A percentile compares a stretch with the other conserved stretches of the same genome.
phyloP scores from a whole-genome alignment of 2,797 vertebrate genomes.

The Malurus leucopterus region DNA sequence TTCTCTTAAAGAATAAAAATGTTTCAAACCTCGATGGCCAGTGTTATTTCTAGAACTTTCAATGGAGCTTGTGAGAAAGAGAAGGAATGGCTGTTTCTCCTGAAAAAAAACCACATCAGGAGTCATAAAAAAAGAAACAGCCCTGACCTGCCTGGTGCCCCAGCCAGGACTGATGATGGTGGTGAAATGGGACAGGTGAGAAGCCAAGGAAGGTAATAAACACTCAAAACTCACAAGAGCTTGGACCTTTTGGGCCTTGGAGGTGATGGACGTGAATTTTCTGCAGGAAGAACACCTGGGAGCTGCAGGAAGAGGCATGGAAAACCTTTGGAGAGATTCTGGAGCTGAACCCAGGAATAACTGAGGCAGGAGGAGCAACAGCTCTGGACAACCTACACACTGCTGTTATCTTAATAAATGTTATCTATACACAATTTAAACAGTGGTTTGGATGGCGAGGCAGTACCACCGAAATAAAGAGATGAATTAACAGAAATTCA shows the following conservation, averaged over 20 bases:
- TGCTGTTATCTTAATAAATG: background rate
- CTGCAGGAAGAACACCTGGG: background rate
- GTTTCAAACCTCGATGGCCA: background rate
- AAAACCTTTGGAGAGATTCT: background rate
- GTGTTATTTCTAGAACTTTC: background rate
- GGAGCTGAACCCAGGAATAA: fast-evolving
- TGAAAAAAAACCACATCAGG: conserved; percentile 2
- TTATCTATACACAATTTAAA: background rate
- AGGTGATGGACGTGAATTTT: background rate
- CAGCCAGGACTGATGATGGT: background rate
- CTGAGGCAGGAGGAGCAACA: background rate
- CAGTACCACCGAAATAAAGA: background rate
- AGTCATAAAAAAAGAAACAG: conserved; percentile 63
- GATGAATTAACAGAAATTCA: background rate
- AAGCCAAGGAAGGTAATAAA: conserved; percentile 54
- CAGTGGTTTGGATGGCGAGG: background rate
- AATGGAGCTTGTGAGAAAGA: conserved; percentile 1
- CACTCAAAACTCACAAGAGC: background rate
- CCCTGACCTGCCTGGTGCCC: conserved; percentile 56
- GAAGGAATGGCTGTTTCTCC: background rate
- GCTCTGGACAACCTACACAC: background rate
- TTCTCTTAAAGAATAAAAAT: background rate
- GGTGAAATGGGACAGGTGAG: conserved; percentile 64
- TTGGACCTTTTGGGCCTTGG: conserved; percentile 68
- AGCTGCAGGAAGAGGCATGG: background rate